Evolutionary conservation across 2,113 vertebrate species (phyloP).

Genomic region (Gavialis gangeticus): DNA sequence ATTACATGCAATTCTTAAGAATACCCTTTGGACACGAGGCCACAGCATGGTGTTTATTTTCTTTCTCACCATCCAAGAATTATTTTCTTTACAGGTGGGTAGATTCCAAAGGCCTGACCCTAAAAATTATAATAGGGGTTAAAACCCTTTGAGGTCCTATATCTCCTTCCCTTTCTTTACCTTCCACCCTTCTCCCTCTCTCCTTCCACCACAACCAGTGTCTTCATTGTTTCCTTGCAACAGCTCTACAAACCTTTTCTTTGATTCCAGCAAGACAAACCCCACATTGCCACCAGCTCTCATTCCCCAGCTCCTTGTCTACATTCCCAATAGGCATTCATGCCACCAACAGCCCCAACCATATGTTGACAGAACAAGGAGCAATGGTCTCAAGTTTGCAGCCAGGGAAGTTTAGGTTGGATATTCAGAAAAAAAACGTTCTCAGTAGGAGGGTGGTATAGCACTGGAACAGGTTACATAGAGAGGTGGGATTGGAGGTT

Average conservation of each 20-base stretch:
- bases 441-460: no score
- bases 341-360: not conserved
- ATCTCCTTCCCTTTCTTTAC: not conserved
- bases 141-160: not conserved
- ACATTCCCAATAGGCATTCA: not conserved
- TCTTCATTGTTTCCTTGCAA: not conserved
- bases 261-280: not conserved
- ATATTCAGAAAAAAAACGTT: no score
- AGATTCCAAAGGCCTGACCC: not conserved
- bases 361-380: no score
- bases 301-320: not conserved
- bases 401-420: no score
- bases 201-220: not conserved
- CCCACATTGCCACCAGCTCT: not conserved
- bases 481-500: no score
- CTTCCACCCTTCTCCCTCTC: not conserved
- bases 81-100: not conserved
- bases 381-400: no score
- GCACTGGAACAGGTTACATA: no score
- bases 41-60: slow-evolving; percentile 23
- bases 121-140: not conserved
- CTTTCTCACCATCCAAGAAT: slow-evolving; percentile 12
- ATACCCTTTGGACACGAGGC: slow-evolving; percentile 10
- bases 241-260: not conserved
- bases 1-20: slow-evolving; percentile 31